These are phyloP conservation scores for Lemur catta DNA, from an alignment of 2,797 vertebrate genomes.

Conservation along the genomic window DNA sequence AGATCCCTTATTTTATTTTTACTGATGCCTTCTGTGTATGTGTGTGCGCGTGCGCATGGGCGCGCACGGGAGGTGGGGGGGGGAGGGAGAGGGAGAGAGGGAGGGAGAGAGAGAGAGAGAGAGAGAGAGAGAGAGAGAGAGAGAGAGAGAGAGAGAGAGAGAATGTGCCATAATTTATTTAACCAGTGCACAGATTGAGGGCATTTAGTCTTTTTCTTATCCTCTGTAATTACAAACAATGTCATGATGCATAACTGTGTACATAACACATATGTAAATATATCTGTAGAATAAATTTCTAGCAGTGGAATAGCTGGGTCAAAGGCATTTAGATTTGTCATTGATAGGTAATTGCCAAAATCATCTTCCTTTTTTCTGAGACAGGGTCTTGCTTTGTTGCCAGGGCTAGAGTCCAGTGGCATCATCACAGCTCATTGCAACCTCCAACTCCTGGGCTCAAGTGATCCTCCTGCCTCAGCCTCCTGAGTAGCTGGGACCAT, in stretches of 20 bases:
- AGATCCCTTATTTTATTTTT: background rate
- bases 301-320: background rate
- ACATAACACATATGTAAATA: background rate
- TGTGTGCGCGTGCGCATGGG: background rate
- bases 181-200: background rate
- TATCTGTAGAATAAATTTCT: background rate
- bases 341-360: background rate
- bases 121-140: no score
- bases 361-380: no score
- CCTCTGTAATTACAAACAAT: background rate
- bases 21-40: background rate
- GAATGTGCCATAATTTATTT: background rate
- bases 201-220: background rate
- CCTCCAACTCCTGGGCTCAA: no score
- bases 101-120: background rate
- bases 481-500: no score
- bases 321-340: background rate
- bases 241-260: background rate
- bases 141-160: background rate
- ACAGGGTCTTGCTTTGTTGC: no score
- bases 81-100: background rate
- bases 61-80: no score
- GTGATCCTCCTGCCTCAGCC: no score
- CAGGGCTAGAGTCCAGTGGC: no score
- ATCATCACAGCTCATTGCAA: no score